These are phyloP conservation scores for Spodoptera litura DNA, from an alignment of 1,140 invertebrate genomes.

Conservation along the genomic window DNA sequence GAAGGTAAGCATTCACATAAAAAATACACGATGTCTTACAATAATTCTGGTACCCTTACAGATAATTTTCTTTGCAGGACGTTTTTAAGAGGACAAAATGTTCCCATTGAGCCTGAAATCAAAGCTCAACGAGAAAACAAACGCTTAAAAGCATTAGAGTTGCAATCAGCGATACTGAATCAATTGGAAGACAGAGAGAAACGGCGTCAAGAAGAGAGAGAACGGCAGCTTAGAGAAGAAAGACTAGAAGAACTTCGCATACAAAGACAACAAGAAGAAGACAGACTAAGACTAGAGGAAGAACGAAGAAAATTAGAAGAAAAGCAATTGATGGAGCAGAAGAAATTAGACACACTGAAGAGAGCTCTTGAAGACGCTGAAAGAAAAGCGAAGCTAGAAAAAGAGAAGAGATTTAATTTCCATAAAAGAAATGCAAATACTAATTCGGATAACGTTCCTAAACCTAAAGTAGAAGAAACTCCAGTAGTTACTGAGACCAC, in stretches of 20 bases:
- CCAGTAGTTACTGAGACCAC: conserved; percentile 42
- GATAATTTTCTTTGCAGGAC: conserved; percentile 78
- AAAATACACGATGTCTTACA: background rate
- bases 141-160: conserved; percentile 89
- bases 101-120: conserved; percentile 89
- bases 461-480: conserved; percentile 57
- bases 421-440: conserved; percentile 65
- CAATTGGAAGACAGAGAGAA: conserved; percentile 91
- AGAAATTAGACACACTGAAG: conserved; percentile 87
- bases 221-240: conserved; percentile 88
- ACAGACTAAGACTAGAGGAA: conserved; percentile 87
- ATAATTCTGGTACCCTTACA: background rate
- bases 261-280: conserved; percentile 88
- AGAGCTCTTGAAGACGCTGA: conserved; percentile 88
- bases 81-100: conserved; percentile 90
- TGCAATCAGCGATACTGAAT: conserved; percentile 90
- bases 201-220: conserved; percentile 88
- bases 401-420: conserved; percentile 81
- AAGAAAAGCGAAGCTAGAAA: conserved; percentile 87
- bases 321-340: conserved; percentile 87
- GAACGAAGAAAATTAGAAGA: conserved; percentile 87
- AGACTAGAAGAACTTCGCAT: conserved; percentile 89
- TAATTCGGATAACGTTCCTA: conserved; percentile 54
- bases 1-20: conserved; percentile 64
- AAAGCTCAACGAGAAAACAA: conserved; percentile 89